Evolutionary conservation across 2,888 invertebrate species (phyloP).

Genomic region (Halictus quadricinctus): DNA sequence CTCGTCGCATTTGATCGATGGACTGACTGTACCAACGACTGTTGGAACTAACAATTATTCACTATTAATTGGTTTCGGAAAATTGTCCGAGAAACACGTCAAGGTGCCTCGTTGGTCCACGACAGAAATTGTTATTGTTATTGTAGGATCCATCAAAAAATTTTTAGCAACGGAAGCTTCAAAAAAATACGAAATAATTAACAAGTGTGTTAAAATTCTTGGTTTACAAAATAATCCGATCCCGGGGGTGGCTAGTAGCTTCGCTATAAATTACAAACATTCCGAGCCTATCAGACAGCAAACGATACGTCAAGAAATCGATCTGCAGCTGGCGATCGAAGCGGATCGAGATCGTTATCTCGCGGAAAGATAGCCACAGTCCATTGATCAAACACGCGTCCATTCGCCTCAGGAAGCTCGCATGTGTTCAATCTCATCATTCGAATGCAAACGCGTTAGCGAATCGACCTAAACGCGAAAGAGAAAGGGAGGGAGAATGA

Average conservation of each 20-base stretch:
- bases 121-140: no score
- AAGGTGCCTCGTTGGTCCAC: no score
- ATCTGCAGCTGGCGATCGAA: not conserved
- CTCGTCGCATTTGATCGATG: not conserved
- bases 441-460: not conserved
- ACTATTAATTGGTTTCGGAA: no score
- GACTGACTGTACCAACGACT: not conserved
- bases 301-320: no score
- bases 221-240: no score
- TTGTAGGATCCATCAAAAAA: no score
- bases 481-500: not conserved
- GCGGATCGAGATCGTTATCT: not conserved
- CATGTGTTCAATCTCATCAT: not conserved
- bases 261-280: not conserved
- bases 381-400: not conserved
- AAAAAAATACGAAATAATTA: no score
- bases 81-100: no score
- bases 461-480: not conserved
- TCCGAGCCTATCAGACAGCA: not conserved
- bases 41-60: no score
- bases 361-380: not conserved
- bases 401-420: not conserved
- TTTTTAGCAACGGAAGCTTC: no score
- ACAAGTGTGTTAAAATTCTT: no score
- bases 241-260: not conserved